A percentile compares a stretch with the other conserved stretches of the same genome.
Conservation (phyloP, 2,113 vertebrate species). For the Cynoglossus semilaevis region DNA sequence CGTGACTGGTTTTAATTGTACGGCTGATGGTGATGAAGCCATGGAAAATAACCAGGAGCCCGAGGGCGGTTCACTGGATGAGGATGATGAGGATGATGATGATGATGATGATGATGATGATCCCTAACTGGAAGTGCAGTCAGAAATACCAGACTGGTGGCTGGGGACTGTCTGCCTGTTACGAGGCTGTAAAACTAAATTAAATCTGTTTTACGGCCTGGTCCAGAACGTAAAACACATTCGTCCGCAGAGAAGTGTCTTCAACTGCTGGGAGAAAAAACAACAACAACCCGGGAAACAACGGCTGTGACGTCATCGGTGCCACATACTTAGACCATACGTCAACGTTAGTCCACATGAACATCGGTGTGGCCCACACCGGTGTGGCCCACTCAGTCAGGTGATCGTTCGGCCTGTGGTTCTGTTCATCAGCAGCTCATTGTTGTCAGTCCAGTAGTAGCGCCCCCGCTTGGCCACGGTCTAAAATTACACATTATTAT, state of each 20-base stretch:
- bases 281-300: not conserved
- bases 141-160: not conserved
- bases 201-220: not conserved
- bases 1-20: not conserved
- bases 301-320: not conserved
- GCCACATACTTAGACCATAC: not conserved
- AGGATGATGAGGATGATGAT: no score
- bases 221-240: conserved; percentile 1
- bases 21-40: not conserved
- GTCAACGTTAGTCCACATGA: not conserved
- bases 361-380: not conserved
- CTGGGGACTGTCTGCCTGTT: not conserved
- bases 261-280: no score
- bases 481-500: no score
- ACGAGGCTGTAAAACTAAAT: not conserved
- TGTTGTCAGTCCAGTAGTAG: conserved; percentile 6
- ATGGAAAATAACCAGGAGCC: not conserved
- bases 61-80: not conserved
- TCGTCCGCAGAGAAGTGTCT: not conserved
- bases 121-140: not conserved
- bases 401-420: not conserved
- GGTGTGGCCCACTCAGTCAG: no score
- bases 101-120: not conserved
- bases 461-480: no score
- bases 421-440: not conserved